Evolutionary conservation across 2,888 invertebrate genomes (phyloP).

Genomic region (Apodemia zela): DNA sequence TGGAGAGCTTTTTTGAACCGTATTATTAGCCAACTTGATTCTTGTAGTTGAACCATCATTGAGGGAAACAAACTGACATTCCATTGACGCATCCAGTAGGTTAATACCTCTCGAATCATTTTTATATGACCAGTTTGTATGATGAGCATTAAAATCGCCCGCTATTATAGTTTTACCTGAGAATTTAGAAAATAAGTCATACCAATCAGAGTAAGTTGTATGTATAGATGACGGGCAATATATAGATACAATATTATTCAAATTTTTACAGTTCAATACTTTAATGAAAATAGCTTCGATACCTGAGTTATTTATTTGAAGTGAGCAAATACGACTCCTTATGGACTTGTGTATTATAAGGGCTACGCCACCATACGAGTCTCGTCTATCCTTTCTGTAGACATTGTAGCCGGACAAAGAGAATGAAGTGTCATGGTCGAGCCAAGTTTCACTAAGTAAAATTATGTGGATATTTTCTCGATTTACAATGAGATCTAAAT

Average conservation of each 20-base stretch:
- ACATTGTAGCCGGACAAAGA: neutral
- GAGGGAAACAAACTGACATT: constrained; percentile 26
- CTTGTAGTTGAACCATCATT: constrained; percentile 31
- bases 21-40: constrained; percentile 27
- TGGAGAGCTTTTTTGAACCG: constrained; percentile 31
- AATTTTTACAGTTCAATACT: constrained; percentile 30
- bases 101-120: constrained; percentile 31
- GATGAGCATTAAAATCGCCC: constrained; percentile 38
- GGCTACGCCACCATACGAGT: constrained; percentile 1
- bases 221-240: constrained; percentile 32
- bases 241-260: constrained; percentile 31
- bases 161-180: constrained; percentile 28
- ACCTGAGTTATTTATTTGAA: constrained; percentile 3
- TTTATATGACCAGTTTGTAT: constrained; percentile 36
- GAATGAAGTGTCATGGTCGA: neutral
- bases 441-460: constrained; percentile 1
- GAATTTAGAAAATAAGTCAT: constrained; percentile 27
- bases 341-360: neutral
- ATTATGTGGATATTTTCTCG: neutral
- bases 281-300: constrained; percentile 24
- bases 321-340: neutral
- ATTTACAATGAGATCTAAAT: neutral
- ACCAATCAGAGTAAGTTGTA: constrained; percentile 32
- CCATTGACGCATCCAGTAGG: constrained; percentile 31
- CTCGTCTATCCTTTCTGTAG: neutral